These are phyloP conservation scores for Caenorhabditis angaria DNA, from an alignment of 2,888 invertebrate genomes.

Conservation along the genomic window DNA sequence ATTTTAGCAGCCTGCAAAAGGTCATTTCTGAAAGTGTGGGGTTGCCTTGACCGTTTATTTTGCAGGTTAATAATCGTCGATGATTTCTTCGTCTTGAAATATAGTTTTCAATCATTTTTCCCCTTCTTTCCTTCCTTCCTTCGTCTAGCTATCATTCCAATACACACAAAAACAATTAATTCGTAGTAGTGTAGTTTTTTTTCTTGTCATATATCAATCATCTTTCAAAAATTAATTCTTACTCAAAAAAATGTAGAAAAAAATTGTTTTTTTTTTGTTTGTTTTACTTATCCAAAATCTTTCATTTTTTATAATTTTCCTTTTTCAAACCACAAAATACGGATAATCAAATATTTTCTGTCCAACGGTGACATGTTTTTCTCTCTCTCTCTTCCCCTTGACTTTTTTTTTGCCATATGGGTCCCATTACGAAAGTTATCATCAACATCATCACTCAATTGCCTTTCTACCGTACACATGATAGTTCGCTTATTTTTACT, in stretches of 20 bases:
- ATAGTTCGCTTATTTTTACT: neutral
- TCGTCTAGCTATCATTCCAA: constrained; percentile 27
- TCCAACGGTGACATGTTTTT: neutral
- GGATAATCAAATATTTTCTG: constrained; percentile 1
- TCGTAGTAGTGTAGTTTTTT: constrained; percentile 3
- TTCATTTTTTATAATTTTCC: constrained; percentile 8
- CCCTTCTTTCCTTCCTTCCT: neutral
- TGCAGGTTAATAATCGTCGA: constrained; percentile 15
- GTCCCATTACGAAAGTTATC: neutral
- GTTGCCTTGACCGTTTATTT: constrained; percentile 8
- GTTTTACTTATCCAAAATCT: constrained; percentile 4
- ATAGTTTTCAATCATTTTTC: neutral
- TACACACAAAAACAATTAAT: constrained; percentile 10
- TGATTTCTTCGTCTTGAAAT: constrained; percentile 3
- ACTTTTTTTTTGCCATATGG: constrained; percentile 1
- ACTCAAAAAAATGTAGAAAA: constrained; percentile 3
- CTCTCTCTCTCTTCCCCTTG: too few species aligned
- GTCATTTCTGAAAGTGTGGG: neutral
- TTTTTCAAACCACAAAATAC: neutral
- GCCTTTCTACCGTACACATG: constrained; percentile 4
- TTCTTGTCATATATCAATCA: neutral
- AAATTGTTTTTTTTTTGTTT: neutral
- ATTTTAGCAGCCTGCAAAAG: too few species aligned
- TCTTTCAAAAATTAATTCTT: constrained; percentile 1
- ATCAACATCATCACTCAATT: too few species aligned